Evolutionary conservation across 2,113 vertebrate genomes (phyloP).

Genomic region (Muscicapa adusta): DNA sequence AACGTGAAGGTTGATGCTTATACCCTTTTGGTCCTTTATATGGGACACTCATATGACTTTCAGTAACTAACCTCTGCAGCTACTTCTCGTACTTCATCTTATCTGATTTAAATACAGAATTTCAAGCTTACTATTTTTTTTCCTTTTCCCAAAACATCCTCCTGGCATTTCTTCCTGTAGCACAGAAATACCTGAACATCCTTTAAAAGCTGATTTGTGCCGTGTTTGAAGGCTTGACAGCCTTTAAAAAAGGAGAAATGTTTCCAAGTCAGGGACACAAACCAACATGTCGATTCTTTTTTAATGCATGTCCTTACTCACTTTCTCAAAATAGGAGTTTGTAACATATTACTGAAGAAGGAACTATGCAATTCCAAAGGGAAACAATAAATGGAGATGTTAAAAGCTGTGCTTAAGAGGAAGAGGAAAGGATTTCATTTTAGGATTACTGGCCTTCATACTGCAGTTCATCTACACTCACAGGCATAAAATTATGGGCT

Average conservation of each 20-base stretch:
- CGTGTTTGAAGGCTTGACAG: not conserved
- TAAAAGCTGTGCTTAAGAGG: not conserved
- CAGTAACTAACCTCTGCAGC: not conserved
- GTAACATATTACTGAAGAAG: not conserved
- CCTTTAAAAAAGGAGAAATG: not conserved
- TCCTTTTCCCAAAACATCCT: not conserved
- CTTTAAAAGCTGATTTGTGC: not conserved
- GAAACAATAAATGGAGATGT: not conserved
- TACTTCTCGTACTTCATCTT: not conserved
- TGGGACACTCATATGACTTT: not conserved
- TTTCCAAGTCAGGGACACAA: not conserved
- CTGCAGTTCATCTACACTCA: not conserved
- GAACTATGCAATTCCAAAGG: not conserved
- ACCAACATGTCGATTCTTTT: not conserved
- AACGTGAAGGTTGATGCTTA: not conserved
- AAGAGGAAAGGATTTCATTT: not conserved
- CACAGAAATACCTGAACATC: not conserved
- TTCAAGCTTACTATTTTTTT: not conserved
- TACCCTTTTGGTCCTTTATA: not conserved
- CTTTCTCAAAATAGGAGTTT: not conserved
- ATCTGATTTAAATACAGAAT: not conserved
- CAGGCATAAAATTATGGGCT: not conserved
- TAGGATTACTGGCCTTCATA: not conserved
- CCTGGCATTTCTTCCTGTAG: not conserved
- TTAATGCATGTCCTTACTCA: not conserved